Conservation (phyloP, 2,113 vertebrate species). For the Climacteris rufus region DNA sequence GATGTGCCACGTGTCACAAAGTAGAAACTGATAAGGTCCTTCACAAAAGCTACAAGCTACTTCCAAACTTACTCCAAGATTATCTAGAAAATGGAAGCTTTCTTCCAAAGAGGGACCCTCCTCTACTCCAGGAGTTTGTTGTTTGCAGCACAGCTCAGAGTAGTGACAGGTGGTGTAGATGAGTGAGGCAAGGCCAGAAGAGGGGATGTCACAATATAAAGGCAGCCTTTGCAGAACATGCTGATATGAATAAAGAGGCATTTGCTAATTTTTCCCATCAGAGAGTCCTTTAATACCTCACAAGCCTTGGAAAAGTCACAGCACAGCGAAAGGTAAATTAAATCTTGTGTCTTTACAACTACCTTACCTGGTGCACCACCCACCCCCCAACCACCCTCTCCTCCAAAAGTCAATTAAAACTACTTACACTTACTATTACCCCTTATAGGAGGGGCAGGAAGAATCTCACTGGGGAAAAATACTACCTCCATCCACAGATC, state of each 20-base stretch:
- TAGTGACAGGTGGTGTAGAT: no score
- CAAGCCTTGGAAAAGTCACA: background rate
- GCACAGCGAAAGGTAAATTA: background rate
- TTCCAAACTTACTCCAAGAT: background rate
- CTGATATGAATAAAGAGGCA: background rate
- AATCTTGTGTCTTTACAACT: background rate
- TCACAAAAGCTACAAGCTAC: background rate
- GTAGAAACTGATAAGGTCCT: background rate
- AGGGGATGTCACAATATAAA: background rate
- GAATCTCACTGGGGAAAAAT: background rate
- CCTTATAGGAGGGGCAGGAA: background rate
- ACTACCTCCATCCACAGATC: background rate
- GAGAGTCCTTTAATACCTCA: background rate
- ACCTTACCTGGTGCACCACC: background rate
- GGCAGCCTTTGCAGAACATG: background rate
- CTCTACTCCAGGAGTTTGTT: background rate
- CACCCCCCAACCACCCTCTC: no score
- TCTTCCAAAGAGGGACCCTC: background rate
- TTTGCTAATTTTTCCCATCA: background rate
- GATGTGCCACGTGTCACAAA: background rate
- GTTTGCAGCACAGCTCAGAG: accelerated
- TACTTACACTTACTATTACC: no score
- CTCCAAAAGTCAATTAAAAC: background rate
- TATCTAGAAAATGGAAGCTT: background rate
- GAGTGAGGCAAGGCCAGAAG: background rate